Base-by-base conservation (phyloP, 2,797 vertebrate genomes). In the Setipinna tenuifilis region DNA sequence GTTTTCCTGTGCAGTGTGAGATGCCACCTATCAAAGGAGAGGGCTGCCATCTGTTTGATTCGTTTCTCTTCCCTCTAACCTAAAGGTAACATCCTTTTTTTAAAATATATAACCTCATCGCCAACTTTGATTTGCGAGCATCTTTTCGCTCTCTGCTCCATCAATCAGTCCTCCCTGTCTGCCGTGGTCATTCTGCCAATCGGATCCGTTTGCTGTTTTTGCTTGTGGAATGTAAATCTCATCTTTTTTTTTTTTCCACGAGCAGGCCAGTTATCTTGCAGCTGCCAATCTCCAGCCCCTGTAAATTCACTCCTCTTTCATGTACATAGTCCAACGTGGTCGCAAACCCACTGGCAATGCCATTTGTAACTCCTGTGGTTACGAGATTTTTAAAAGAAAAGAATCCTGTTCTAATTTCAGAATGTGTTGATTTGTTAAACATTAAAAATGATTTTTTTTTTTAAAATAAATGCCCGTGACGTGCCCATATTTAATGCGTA, bases 11-110 rank as follows among this genome's bases (percentile, higher is more conserved):
- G 28, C 68, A 19, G 28, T 17, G 68, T 35, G 16, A 75, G 68
- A 17, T 19, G 28, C 17, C 14, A 7, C 35, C 9, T 21, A 44
- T n/a, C 35, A 44, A 21, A 21, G 19, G 71, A 19, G 6, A 21
- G 35, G 44, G 65, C 62, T 35, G 35, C 71, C 19, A 78, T 44
- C 41, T 78, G 16, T 78, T 44, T 78, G 71, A 78, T 78, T 78
- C 21, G 17, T 41, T 78, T 71, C 31, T 17, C 1, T 41, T 35
- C 65, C 6, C 28, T 35, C n/a, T 71, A 0, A 68, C 62, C 9
- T 0, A 14, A 68, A 28, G 25, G 62, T 31, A 68, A 68, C 23
- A 14, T 75, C 68, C 28, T 28, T 28, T 12, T 12, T 65, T 35
- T 71, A 41, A 41, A 41, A 41, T 41, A 41, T 7, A 31, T 17